A percentile compares a stretch with the other conserved stretches of the same genome.
phyloP scores from a whole-genome alignment of 1,140 invertebrate genomes.

The Musca vetustissima region DNA sequence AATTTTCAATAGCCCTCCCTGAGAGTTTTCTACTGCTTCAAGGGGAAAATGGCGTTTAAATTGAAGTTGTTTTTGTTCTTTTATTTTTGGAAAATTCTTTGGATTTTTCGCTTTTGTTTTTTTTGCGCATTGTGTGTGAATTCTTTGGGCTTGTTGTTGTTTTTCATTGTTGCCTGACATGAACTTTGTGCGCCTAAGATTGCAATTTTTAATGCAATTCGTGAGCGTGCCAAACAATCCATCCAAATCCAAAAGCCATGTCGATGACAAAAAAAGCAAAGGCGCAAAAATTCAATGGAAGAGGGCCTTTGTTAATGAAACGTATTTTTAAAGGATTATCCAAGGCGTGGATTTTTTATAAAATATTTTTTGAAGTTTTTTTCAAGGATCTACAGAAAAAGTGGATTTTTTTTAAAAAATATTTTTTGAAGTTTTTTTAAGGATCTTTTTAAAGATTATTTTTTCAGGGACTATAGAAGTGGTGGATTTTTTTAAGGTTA shows the following conservation, averaged over 20 bases:
- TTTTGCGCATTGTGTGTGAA: not conserved
- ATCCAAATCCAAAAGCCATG: not conserved
- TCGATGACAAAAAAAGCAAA: not conserved
- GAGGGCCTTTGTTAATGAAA: no score
- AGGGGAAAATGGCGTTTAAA: slow-evolving; percentile 11
- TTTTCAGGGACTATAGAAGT: no score
- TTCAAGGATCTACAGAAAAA: no score
- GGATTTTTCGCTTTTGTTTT: not conserved
- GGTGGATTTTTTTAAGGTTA: no score
- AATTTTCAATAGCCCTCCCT: not conserved
- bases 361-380: no score
- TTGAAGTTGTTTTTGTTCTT: not conserved
- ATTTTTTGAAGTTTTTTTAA: no score
- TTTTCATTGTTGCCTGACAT: slow-evolving; percentile 13
- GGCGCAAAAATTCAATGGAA: no score
- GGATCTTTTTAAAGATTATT: no score
- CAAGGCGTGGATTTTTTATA: no score
- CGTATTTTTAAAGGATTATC: no score
- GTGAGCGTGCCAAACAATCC: slow-evolving; percentile 15
- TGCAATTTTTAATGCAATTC: slow-evolving; percentile 21
- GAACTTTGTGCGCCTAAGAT: slow-evolving; percentile 20
- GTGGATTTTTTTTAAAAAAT: no score
- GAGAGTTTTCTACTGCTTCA: not conserved
- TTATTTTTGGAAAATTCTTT: slow-evolving; percentile 5
- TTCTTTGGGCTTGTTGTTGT: not conserved